Percentiles rank a stretch among this genome's conserved stretches.
Evolutionary conservation across 2,888 invertebrate genomes (phyloP).

Genomic region (Caenorhabditis sp.): DNA sequence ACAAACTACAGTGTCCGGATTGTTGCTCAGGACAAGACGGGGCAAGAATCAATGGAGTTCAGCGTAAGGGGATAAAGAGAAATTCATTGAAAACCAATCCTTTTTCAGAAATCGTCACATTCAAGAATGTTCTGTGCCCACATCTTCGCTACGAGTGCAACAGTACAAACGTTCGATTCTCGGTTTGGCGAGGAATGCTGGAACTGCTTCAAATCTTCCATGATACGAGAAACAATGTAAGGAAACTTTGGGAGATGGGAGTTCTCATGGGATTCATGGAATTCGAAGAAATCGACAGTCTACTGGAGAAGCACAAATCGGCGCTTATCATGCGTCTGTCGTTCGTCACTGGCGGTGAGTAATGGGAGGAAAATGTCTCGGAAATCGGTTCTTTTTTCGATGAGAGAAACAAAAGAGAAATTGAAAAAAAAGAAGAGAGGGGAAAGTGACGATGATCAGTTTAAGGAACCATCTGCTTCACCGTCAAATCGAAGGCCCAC

Average conservation of each 20-base stretch:
- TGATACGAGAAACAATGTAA: constrained; percentile 77
- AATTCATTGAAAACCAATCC: too few species aligned
- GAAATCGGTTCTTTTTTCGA: constrained; percentile 26
- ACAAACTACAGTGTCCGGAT: constrained; percentile 82
- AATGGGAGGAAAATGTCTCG: constrained; percentile 33
- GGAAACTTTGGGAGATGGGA: constrained; percentile 77
- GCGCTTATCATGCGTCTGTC: constrained; percentile 77
- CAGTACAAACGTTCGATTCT: constrained; percentile 79
- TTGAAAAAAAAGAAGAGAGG: not conserved
- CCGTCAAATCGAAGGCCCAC: constrained; percentile 78
- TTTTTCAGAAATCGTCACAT: constrained; percentile 71
- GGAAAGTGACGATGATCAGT: constrained; percentile 6
- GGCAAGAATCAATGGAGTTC: constrained; percentile 74
- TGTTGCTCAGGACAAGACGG: constrained; percentile 74
- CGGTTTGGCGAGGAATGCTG: constrained; percentile 82
- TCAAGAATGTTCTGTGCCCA: constrained; percentile 82
- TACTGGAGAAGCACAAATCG: constrained; percentile 73
- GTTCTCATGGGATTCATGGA: constrained; percentile 77
- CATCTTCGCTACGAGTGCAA: constrained; percentile 81
- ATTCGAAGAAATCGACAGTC: constrained; percentile 75
- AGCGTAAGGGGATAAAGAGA: constrained; percentile 63
- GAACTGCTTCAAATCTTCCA: constrained; percentile 83
- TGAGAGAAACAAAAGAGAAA: constrained; percentile 10
- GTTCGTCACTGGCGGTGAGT: constrained; percentile 77
- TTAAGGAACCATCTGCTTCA: constrained; percentile 78